Conservation (phyloP, 2,797 vertebrate genomes). For the Sphaeramia orbicularis region DNA sequence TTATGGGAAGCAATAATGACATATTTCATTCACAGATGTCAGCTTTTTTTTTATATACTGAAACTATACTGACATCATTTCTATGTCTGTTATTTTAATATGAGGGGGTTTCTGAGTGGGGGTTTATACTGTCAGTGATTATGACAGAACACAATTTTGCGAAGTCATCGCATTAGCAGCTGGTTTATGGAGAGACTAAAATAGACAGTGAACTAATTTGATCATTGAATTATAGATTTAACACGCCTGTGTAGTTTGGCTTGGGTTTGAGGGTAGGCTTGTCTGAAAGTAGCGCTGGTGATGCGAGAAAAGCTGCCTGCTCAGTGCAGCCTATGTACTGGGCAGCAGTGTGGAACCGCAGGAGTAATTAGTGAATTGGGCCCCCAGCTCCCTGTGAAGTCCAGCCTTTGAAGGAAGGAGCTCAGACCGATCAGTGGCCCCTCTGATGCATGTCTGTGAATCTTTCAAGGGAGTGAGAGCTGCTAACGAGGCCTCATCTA, state of each 20-base stretch:
- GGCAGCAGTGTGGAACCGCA: slow-evolving; percentile 70
- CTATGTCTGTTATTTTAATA: slow-evolving; percentile 30
- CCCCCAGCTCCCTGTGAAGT: slow-evolving; percentile 77
- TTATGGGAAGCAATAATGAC: slow-evolving; percentile 61
- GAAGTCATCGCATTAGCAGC: slow-evolving; percentile 58
- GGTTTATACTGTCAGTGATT: slow-evolving; percentile 34
- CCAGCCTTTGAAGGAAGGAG: slow-evolving; percentile 77
- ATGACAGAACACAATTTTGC: slow-evolving; percentile 53
- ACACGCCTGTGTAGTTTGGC: slow-evolving; percentile 62
- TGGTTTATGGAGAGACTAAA: slow-evolving; percentile 54
- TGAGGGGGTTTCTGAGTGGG: slow-evolving; percentile 19
- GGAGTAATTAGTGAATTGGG: slow-evolving; percentile 76
- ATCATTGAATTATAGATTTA: slow-evolving; percentile 74
- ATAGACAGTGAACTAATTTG: slow-evolving; percentile 62
- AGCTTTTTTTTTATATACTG: slow-evolving; percentile 49
- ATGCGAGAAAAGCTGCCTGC: slow-evolving; percentile 57
- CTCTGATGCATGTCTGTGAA: slow-evolving; percentile 79
- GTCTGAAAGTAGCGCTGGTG: slow-evolving; percentile 46
- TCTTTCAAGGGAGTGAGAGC: slow-evolving; percentile 77
- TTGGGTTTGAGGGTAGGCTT: slow-evolving; percentile 46
- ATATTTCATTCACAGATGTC: slow-evolving; percentile 56
- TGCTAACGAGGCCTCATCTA: slow-evolving; percentile 82
- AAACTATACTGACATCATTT: slow-evolving; percentile 50
- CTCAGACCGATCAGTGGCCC: slow-evolving; percentile 73
- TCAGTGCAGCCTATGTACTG: slow-evolving; percentile 34